Evolutionary conservation across 2,888 invertebrate genomes (phyloP), one percentile per base, ranked within the genome.

Genomic region (Epistrophe eligans): DNA sequence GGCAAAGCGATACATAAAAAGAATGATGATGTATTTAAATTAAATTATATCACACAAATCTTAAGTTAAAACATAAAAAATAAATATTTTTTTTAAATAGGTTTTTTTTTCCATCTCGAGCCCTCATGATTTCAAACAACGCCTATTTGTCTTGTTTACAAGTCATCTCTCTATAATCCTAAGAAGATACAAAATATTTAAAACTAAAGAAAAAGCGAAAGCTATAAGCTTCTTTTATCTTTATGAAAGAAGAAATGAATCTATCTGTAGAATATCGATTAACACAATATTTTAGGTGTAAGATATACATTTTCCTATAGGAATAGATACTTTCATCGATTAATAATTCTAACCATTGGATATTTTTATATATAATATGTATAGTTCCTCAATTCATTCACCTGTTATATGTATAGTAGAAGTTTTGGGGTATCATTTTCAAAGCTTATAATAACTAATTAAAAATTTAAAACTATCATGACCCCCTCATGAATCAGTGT

Each of bases 111-210:
- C 13, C 13, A 32, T 19, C 13, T 24, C 9, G 15, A 70, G 67
- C 82, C 82, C 82, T 66, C 72, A 82, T 82, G 72, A 66, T 66
- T 72, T 52, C 40, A 24, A 58, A 28, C 35, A 58, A 67, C 66
- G 62, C 43, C 62, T 58, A 52, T 77, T 77, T 77, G 72, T 82
- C 82, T 76, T 64, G 45, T 77, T 71, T 50, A 74, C 48, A 64
- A 48, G 45, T 57, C 60, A 13, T 67, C 50, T 35, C n/a, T 67
- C 50, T 35, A 9, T 9, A 67, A 19, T 57, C 38, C 58, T n/a
- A 40, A 40, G 52, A 24, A 67, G 50, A 57, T 48, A 71, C 24
- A 71, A 71, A 17, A 28, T 32, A 62, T 43, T 43, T 43, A 11
- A 28, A 55, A 55, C n/a, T n/a, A 3, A 45, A 45, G 6, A 5